Conservation (phyloP, 2,888 invertebrate genomes). For the Ornithoptera alexandrae region DNA sequence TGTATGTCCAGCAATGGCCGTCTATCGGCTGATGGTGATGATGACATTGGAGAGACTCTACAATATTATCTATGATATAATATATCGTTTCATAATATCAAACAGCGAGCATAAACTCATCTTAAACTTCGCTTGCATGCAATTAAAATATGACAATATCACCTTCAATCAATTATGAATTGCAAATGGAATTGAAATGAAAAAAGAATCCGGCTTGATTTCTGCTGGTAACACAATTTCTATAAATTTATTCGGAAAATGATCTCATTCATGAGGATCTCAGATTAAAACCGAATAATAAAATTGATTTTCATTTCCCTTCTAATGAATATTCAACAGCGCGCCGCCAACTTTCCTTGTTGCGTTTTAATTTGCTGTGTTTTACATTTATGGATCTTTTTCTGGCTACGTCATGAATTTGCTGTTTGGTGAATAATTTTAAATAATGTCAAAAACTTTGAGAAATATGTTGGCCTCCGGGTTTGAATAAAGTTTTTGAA, state of each 20-base stretch:
- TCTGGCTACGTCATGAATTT: slow-evolving; percentile 19
- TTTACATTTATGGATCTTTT: slow-evolving; percentile 40
- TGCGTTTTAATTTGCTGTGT: slow-evolving; percentile 45
- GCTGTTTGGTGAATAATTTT: slow-evolving; percentile 1
- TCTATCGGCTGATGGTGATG: no score
- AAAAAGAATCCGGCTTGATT: slow-evolving; percentile 34
- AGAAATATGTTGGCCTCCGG: slow-evolving; percentile 3
- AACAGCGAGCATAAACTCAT: not conserved
- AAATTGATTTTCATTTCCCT: slow-evolving; percentile 62
- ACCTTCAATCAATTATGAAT: slow-evolving; percentile 7
- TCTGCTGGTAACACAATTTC: slow-evolving; percentile 42
- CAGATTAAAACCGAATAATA: slow-evolving; percentile 56
- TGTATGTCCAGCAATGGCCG: no score
- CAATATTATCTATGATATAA: no score
- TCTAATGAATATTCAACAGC: slow-evolving; percentile 67
- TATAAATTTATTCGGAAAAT: slow-evolving; percentile 43
- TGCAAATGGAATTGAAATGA: slow-evolving; percentile 6
- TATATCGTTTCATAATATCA: no score
- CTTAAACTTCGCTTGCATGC: not conserved
- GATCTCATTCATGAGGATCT: slow-evolving; percentile 58
- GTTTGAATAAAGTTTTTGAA: not conserved
- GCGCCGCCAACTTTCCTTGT: slow-evolving; percentile 52
- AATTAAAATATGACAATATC: not conserved
- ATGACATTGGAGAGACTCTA: no score
- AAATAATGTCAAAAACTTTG: slow-evolving; percentile 24